A percentile compares a stretch with the other conserved stretches of the same genome.
phyloP scores from a whole-genome alignment of 2,113 vertebrate genomes.

The Hippotragus niger region DNA sequence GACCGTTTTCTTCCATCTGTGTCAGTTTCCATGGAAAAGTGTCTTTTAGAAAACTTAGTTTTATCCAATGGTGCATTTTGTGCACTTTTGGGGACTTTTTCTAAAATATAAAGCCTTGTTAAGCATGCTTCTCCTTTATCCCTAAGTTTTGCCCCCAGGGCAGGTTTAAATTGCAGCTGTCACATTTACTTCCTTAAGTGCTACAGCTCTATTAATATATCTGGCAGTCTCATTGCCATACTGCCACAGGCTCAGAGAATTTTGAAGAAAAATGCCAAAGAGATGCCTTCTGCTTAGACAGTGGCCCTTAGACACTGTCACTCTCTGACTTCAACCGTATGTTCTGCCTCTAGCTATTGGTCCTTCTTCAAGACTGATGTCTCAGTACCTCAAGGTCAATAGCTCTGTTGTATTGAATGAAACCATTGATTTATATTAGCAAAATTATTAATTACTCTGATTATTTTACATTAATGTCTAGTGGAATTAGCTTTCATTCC shows the following conservation, averaged over 20 bases:
- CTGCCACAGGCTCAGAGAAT: not conserved
- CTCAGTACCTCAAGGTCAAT: not conserved
- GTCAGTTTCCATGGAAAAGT: conserved; percentile 21
- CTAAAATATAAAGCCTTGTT: conserved; percentile 10
- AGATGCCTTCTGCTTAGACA: not conserved
- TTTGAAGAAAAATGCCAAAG: conserved; percentile 35
- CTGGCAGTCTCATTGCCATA: not conserved
- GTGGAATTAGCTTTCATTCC: not conserved
- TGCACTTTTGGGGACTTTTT: not conserved
- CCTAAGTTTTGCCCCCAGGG: conserved; percentile 11
- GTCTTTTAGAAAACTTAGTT: conserved; percentile 23
- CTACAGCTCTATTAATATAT: conserved; percentile 16
- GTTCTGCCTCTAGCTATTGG: not conserved
- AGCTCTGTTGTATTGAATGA: not conserved
- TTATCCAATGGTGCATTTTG: not conserved
- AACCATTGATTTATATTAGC: not conserved
- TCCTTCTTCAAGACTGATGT: not conserved
- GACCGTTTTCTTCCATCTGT: not conserved
- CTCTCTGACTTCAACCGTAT: not conserved
- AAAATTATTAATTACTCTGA: not conserved
- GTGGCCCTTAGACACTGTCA: not conserved
- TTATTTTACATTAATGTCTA: not conserved
- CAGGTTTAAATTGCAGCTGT: conserved; percentile 44
- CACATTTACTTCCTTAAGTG: conserved; percentile 32
- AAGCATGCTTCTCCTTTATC: conserved; percentile 2